Evolutionary conservation across 2,797 vertebrate species (phyloP), one percentile per base, ranked within the genome.

Genomic region (Manis crassicaudata): DNA sequence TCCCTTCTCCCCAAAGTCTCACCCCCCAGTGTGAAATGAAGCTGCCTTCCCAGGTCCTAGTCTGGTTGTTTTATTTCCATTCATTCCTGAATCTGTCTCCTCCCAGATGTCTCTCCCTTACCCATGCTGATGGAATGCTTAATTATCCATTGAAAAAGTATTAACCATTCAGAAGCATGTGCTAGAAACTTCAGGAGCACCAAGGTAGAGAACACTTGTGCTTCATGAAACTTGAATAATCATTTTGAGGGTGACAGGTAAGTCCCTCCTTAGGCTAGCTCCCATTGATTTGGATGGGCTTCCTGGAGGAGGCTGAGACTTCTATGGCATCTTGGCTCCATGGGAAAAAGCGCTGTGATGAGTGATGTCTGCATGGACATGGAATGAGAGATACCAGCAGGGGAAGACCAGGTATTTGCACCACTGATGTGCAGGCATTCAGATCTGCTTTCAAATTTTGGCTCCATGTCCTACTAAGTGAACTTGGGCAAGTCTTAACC

Each of bases 121-220:
- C 60, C 68, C 76, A 62, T 23, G 37, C 6, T 54, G 80, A 92
- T 79, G 67, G 29, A 21, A 82, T 67, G 25, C 76, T 93, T 72
- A 87, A 86, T 84, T 77, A 93, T 77, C 93, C 87, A 73, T 50
- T 85, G 14, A 29, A 70, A 84, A 90, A 46, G 4, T 65, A 82
- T 84, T 84, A 94, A 95, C 77, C 76, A 90, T n/a, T 52, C 29
- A 92, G 27, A 76, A 88, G 32, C 25, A 23, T 25, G 17, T 17
- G 32, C 52, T 40, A 35, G 82, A 18, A 88, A 35, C 75, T 40
- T 70, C 76, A 40, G 56, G 50, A 40, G 37, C 1, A 1, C 25
- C 67, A n/a, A 29, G 29, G 50, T 32, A 27, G 21, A 20, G 40
- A 52, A 5, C 20, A 62, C 20, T 43, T 68, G 29, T 13, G 35